A percentile compares a stretch with the other conserved stretches of the same genome.
phyloP scores from a whole-genome alignment of 1,140 invertebrate species.

The Ostrea denselamellosa region DNA sequence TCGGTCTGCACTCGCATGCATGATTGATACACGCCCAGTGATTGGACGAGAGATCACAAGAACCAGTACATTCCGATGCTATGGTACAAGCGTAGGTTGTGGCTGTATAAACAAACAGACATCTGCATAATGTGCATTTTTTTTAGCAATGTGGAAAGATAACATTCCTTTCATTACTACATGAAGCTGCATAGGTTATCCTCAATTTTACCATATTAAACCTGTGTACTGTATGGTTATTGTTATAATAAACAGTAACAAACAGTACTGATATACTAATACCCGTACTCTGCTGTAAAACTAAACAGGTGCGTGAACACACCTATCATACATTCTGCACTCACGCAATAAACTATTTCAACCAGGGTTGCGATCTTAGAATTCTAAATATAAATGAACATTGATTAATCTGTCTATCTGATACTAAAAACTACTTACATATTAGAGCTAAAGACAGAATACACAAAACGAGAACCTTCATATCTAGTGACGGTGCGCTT shows the following conservation, averaged over 20 bases:
- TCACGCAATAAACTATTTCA: background rate
- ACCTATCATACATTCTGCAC: too few species aligned
- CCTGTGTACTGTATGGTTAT: too few species aligned
- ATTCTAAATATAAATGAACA: background rate
- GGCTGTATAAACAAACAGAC: background rate
- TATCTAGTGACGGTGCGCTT: background rate
- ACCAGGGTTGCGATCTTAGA: background rate
- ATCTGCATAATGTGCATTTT: background rate
- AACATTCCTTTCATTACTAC: background rate
- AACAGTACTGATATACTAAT: too few species aligned
- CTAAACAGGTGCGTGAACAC: too few species aligned
- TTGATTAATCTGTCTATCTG: background rate
- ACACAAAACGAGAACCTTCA: background rate
- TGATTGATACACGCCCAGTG: slow-evolving; percentile 24
- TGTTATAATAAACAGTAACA: too few species aligned
- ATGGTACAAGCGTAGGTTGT: background rate
- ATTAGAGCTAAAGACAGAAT: background rate
- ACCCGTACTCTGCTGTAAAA: too few species aligned
- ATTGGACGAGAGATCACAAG: background rate
- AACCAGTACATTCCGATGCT: background rate
- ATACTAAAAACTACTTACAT: background rate
- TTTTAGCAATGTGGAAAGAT: background rate
- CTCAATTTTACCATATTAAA: background rate
- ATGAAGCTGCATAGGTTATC: background rate
- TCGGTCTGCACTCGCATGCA: slow-evolving; percentile 9